A percentile compares a stretch with the other conserved stretches of the same genome.
phyloP scores from a whole-genome alignment of 2,888 invertebrate species.

The Teleiodes luculella region DNA sequence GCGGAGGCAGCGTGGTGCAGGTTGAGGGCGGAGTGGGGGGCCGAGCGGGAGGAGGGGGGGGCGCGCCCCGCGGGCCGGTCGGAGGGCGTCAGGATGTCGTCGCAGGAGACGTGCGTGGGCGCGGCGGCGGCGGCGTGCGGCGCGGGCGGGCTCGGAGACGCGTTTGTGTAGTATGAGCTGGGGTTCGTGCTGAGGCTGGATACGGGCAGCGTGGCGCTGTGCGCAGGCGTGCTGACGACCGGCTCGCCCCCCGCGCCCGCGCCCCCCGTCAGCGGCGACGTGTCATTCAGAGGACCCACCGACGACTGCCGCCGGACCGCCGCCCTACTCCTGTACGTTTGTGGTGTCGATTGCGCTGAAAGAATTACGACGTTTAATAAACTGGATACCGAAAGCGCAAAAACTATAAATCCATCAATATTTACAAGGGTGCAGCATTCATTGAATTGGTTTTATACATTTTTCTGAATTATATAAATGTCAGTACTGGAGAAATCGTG shows the following conservation, averaged over 20 bases:
- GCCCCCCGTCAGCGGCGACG: conserved; percentile 65
- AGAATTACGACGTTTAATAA: conserved; percentile 26
- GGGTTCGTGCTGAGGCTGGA: conserved; percentile 74
- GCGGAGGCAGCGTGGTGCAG: conserved; percentile 59
- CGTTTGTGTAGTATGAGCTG: conserved; percentile 81
- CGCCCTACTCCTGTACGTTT: conserved; percentile 77
- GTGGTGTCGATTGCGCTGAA: conserved; percentile 81
- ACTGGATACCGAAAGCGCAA: background rate
- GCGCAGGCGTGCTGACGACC: conserved; percentile 68
- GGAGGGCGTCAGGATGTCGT: conserved; percentile 62
- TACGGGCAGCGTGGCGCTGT: conserved; percentile 74
- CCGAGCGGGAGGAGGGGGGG: conserved; percentile 67
- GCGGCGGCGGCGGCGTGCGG: conserved; percentile 39
- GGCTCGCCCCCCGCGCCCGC: conserved; percentile 48
- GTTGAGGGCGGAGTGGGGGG: conserved; percentile 71
- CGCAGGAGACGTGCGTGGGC: conserved; percentile 67
- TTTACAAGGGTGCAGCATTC: background rate
- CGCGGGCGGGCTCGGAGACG: conserved; percentile 78
- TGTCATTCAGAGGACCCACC: conserved; percentile 79
- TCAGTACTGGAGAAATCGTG: no score
- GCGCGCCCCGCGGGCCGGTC: conserved; percentile 43
- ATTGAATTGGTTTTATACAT: background rate
- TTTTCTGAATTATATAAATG: background rate
- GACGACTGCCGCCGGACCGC: conserved; percentile 81
- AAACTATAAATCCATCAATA: background rate